Percentiles rank a stretch among this genome's conserved stretches.
Evolutionary conservation across 1,140 invertebrate species (phyloP).

Genomic region (Apis dorsata): DNA sequence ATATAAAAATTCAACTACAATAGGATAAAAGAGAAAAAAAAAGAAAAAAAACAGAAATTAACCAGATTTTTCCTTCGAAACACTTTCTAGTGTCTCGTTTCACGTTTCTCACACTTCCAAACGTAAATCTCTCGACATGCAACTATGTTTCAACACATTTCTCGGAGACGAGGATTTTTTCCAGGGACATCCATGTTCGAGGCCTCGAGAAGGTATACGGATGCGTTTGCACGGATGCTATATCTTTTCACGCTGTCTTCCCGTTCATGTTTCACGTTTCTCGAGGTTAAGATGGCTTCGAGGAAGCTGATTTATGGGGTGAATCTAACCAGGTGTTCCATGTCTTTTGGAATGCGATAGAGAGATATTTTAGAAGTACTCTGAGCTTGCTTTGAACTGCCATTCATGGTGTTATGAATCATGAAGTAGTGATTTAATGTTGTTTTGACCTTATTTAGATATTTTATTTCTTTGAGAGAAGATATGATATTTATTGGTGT

Average conservation of each 20-base stretch:
- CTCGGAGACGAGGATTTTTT: conserved; percentile 12
- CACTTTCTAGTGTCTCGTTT: not conserved
- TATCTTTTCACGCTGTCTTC: conserved; percentile 36
- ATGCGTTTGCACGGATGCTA: conserved; percentile 32
- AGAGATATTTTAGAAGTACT: conserved; percentile 8
- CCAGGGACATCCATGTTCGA: conserved; percentile 1
- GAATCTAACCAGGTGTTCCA: conserved; percentile 23
- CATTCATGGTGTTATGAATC: not conserved
- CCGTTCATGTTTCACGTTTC: conserved; percentile 28
- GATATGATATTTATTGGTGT: too few relatives aligned
- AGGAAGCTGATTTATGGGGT: conserved; percentile 30
- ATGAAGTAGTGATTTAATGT: not conserved
- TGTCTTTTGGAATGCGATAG: conserved; percentile 13
- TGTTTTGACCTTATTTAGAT: not conserved
- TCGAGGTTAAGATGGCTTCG: conserved; percentile 1
- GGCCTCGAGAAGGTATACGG: not conserved
- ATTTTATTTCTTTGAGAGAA: not conserved
- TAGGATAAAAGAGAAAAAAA: not conserved
- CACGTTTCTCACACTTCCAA: not conserved
- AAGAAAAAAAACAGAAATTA: too few relatives aligned
- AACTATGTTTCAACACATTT: conserved; percentile 22
- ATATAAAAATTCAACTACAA: too few relatives aligned
- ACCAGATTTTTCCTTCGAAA: not conserved
- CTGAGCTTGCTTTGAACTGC: not conserved
- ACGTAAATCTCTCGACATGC: conserved; percentile 29